phyloP scores from a whole-genome alignment of 1,140 invertebrate genomes.

The Drosophila parabipectinata region DNA sequence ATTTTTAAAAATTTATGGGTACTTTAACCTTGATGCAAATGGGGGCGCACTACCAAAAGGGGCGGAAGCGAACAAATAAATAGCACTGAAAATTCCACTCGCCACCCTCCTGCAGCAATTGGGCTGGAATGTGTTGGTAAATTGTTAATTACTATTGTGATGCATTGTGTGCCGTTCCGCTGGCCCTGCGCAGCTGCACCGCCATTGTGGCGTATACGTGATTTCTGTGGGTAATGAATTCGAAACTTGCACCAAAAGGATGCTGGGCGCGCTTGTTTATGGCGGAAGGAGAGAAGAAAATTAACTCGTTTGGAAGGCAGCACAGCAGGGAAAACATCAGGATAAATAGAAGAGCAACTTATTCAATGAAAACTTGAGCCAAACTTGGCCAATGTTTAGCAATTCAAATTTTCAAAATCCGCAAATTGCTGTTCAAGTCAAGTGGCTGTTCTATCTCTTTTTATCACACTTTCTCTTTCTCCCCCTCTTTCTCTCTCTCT shows the following conservation, averaged over 20 bases:
- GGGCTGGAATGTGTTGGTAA: conserved; percentile 20
- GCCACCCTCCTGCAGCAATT: neutral
- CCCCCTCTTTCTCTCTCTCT: neutral
- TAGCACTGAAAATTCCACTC: conserved; percentile 6
- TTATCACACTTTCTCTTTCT: neutral
- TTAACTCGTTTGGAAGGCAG: conserved; percentile 4
- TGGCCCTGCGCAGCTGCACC: conserved; percentile 25
- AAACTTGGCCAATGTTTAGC: conserved; percentile 32
- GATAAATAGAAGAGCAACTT: conserved; percentile 17
- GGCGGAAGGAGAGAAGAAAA: neutral
- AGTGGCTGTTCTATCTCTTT: neutral
- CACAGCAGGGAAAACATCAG: neutral
- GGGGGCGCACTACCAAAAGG: conserved; percentile 12
- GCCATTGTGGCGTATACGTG: conserved; percentile 40
- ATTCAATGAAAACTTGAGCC: conserved; percentile 13
- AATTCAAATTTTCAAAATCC: conserved; percentile 42
- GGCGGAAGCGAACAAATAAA: conserved; percentile 8
- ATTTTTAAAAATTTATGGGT: conserved; percentile 52
- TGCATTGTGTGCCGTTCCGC: conserved; percentile 28
- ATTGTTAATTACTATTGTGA: conserved; percentile 74
- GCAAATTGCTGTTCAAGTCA: conserved; percentile 29
- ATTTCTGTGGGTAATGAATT: conserved; percentile 23
- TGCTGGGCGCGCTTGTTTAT: conserved; percentile 11
- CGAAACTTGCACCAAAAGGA: conserved; percentile 8
- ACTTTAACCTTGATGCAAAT: conserved; percentile 52